Evolutionary conservation across 2,797 vertebrate genomes (phyloP).

Genomic region (Furcifer pardalis): DNA sequence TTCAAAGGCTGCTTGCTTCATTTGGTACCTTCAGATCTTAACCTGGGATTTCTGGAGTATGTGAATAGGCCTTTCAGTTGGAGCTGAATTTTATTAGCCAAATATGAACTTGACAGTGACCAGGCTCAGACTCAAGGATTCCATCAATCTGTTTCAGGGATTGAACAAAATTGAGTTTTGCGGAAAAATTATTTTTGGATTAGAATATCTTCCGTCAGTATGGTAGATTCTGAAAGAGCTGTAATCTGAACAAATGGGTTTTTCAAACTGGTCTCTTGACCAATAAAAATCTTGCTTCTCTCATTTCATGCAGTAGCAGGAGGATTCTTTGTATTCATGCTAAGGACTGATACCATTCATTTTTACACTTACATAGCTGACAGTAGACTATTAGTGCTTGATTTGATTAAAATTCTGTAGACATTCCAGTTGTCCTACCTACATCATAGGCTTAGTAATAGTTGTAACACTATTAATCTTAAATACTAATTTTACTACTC

Average conservation of each 20-base stretch:
- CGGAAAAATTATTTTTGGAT: no score
- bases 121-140: no score
- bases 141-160: not conserved
- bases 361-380: not conserved
- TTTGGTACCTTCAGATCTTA: not conserved
- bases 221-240: no score
- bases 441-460: no score
- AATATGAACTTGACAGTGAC: not conserved
- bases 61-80: not conserved
- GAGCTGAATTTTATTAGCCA: not conserved
- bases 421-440: not conserved
- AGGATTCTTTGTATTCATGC: not conserved
- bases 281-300: no score
- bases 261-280: no score
- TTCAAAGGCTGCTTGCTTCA: not conserved
- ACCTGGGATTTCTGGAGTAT: not conserved
- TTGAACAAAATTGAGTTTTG: not conserved
- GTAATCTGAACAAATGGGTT: no score
- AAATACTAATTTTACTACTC: no score
- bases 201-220: not conserved
- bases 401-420: not conserved
- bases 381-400: not conserved
- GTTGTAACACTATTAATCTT: no score
- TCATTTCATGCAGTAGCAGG: not conserved
- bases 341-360: not conserved